phyloP scores from a whole-genome alignment of 2,888 invertebrate species.

The Melieria picta region DNA sequence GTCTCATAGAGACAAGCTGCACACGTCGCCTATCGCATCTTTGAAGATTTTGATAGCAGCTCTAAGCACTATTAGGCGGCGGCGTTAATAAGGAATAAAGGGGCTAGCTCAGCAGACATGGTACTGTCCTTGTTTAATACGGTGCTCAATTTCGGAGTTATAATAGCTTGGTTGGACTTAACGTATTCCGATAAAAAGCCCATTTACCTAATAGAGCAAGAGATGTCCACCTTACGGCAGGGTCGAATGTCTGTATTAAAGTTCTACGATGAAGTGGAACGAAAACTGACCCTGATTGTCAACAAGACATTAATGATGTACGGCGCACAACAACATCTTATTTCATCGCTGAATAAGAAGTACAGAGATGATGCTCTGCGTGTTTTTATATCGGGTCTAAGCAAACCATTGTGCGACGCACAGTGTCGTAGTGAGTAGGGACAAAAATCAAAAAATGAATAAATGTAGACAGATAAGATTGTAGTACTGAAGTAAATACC shows the following conservation, averaged over 20 bases:
- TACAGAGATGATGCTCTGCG: constrained; percentile 2
- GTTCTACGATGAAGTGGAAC: constrained; percentile 4
- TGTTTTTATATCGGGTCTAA: constrained; percentile 12
- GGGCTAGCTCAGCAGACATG: constrained; percentile 4
- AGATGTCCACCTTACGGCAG: constrained; percentile 38
- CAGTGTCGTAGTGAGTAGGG: too few relatives aligned
- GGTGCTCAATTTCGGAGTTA: constrained; percentile 33
- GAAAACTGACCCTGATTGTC: constrained; percentile 1
- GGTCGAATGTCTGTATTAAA: constrained; percentile 28
- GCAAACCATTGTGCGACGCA: neutral
- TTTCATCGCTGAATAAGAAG: neutral
- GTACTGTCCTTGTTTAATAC: constrained; percentile 36
- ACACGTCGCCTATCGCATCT: too few relatives aligned
- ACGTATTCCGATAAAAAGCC: constrained; percentile 40
- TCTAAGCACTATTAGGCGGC: constrained; percentile 36
- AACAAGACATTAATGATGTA: constrained; percentile 1
- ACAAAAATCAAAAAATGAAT: too few relatives aligned
- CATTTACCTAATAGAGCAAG: constrained; percentile 34
- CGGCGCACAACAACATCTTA: neutral
- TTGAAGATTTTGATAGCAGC: constrained; percentile 1
- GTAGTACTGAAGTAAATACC: too few relatives aligned
- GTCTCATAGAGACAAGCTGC: too few relatives aligned
- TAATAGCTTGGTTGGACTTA: constrained; percentile 39
- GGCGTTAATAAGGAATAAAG: constrained; percentile 22
- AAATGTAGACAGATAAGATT: too few relatives aligned